Evolutionary conservation across 2,888 invertebrate genomes (phyloP).

Genomic region (Athalia circularis): DNA sequence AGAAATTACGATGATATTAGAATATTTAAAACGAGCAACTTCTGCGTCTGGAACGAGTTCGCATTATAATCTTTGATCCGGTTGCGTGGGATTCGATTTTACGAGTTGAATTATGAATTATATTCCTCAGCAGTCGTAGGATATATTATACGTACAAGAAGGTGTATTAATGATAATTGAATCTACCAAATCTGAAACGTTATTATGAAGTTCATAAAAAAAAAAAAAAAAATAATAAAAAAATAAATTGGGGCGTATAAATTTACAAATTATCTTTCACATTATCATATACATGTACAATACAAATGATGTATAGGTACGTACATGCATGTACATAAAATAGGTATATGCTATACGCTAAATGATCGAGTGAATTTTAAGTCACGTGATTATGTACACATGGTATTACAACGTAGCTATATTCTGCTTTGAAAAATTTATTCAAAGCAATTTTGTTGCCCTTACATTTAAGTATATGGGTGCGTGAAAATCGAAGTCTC

Average conservation of each 20-base stretch:
- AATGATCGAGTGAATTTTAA: slow-evolving; percentile 25
- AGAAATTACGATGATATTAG: background rate
- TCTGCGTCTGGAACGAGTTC: slow-evolving; percentile 3
- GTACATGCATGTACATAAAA: background rate
- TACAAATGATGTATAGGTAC: background rate
- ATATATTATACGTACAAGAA: background rate
- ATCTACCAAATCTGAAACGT: background rate
- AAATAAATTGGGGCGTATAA: background rate
- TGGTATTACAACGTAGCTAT: background rate
- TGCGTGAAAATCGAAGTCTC: background rate
- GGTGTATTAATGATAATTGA: background rate
- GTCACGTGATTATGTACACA: background rate
- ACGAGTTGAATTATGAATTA: slow-evolving; percentile 4
- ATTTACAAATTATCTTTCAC: slow-evolving; percentile 15
- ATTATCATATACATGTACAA: slow-evolving; percentile 1
- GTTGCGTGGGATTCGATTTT: slow-evolving; percentile 29
- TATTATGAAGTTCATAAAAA: background rate
- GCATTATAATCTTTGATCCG: slow-evolving; percentile 26
- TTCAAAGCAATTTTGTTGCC: background rate
- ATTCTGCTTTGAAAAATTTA: background rate
- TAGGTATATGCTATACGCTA: background rate
- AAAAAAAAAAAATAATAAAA: no score
- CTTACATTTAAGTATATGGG: background rate
- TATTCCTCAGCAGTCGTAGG: background rate
- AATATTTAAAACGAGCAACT: slow-evolving; percentile 2